Evolutionary conservation across 2,113 vertebrate genomes (phyloP).

Genomic region (Merops nubicus): DNA sequence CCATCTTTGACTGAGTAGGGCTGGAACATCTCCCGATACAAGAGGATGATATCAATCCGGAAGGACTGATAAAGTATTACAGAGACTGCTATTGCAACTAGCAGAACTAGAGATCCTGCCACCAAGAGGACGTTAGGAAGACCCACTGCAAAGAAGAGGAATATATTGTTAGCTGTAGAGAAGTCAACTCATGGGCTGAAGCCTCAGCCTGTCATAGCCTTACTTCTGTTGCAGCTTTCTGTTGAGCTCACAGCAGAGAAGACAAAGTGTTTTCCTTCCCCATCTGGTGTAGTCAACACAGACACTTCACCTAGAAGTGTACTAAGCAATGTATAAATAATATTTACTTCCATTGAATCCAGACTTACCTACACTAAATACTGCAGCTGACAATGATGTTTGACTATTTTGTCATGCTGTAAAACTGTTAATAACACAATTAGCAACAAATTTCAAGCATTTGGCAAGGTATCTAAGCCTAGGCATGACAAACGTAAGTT

Average conservation of each 20-base stretch:
- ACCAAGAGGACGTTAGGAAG: constrained; percentile 9
- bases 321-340: neutral
- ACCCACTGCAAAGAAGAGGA: constrained; percentile 37
- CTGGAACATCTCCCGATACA: constrained; percentile 62
- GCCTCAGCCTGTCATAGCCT: neutral
- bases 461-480: neutral
- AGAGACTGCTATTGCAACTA: constrained; percentile 22
- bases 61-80: constrained; percentile 62
- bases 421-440: neutral
- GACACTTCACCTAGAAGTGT: neutral
- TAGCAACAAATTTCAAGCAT: neutral
- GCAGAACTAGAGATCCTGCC: constrained; percentile 43
- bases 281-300: neutral
- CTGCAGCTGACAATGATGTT: neutral
- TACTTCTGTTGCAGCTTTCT: neutral
- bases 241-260: neutral
- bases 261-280: neutral
- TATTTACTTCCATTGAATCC: neutral
- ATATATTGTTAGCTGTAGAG: neutral
- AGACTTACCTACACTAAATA: neutral
- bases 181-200: neutral
- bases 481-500: rapidly evolving
- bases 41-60: constrained; percentile 60
- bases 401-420: neutral
- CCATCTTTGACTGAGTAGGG: constrained; percentile 56